Percentiles rank a stretch among this genome's conserved stretches.
Conservation (phyloP, 2,113 vertebrate genomes). For the Xiphorhynchus elegans region DNA sequence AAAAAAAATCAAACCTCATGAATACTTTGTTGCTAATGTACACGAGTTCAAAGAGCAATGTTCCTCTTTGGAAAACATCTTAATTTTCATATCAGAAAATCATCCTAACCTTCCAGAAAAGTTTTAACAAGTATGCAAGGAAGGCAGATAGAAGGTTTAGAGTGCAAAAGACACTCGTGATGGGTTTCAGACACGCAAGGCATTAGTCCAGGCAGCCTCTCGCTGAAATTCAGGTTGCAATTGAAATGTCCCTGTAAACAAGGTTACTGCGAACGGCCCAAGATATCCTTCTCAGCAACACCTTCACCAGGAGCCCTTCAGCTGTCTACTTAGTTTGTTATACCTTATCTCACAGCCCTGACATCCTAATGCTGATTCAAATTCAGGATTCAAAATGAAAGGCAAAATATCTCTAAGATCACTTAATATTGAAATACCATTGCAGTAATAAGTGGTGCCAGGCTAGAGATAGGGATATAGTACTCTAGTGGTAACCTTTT, state of each 20-base stretch:
- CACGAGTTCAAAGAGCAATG: background rate
- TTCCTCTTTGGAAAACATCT: constrained; percentile 42
- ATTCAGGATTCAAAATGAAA: constrained; percentile 76
- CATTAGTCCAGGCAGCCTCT: constrained; percentile 52
- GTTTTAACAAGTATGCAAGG: constrained; percentile 18
- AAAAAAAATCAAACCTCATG: constrained; percentile 38
- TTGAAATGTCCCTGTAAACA: constrained; percentile 66
- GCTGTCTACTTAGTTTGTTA: constrained; percentile 59
- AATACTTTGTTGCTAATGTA: constrained; percentile 39
- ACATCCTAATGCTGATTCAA: constrained; percentile 70
- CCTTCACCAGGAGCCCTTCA: constrained; percentile 47
- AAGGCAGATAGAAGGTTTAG: background rate
- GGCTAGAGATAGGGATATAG: constrained; percentile 41
- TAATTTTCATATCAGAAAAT: constrained; percentile 50
- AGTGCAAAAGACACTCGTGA: constrained; percentile 26
- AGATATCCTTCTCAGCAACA: constrained; percentile 43
- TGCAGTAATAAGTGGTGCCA: constrained; percentile 63
- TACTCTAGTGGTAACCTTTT: constrained; percentile 70
- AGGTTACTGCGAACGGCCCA: constrained; percentile 56
- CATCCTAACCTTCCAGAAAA: constrained; percentile 39
- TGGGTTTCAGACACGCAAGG: constrained; percentile 37
- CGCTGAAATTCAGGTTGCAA: constrained; percentile 63
- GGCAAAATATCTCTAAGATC: constrained; percentile 70
- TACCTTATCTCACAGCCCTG: constrained; percentile 60
- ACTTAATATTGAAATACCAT: constrained; percentile 72